Evolutionary conservation across 1,140 invertebrate genomes (phyloP).

Genomic region (Chironomus striatipennis): DNA sequence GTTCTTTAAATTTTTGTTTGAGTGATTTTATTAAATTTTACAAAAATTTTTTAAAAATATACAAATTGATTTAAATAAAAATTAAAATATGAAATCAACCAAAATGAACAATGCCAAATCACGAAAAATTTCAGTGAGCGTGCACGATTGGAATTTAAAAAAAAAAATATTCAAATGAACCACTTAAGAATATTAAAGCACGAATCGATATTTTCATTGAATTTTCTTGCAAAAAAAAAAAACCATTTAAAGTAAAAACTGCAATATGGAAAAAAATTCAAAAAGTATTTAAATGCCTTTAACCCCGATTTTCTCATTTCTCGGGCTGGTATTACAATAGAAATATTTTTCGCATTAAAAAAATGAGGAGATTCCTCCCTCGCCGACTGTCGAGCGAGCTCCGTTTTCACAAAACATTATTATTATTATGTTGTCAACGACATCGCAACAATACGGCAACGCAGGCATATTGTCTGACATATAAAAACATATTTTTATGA

Average conservation of each 20-base stretch:
- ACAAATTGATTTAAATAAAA: too few relatives aligned
- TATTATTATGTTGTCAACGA: constrained; percentile 22
- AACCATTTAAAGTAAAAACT: not conserved
- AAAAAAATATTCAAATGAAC: not conserved
- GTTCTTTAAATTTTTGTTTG: too few relatives aligned
- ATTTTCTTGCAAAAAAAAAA: too few relatives aligned
- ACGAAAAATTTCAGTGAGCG: not conserved
- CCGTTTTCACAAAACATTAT: constrained; percentile 13
- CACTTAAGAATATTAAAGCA: constrained; percentile 20
- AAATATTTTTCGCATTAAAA: not conserved
- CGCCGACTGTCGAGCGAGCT: not conserved
- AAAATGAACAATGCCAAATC: not conserved
- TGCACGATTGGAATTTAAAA: not conserved
- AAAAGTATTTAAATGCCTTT: constrained; percentile 18
- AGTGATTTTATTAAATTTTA: too few relatives aligned
- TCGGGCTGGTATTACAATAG: not conserved
- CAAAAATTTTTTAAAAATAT: too few relatives aligned
- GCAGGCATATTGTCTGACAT: constrained; percentile 17
- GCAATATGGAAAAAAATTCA: not conserved
- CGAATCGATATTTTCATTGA: not conserved
- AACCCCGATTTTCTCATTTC: constrained; percentile 3
- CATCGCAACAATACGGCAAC: not conserved
- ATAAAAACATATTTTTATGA: constrained; percentile 10
- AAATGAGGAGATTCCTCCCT: not conserved
- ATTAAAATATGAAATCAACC: too few relatives aligned